phyloP scores from a whole-genome alignment of 2,113 vertebrate genomes.

The Synchiropus splendidus region DNA sequence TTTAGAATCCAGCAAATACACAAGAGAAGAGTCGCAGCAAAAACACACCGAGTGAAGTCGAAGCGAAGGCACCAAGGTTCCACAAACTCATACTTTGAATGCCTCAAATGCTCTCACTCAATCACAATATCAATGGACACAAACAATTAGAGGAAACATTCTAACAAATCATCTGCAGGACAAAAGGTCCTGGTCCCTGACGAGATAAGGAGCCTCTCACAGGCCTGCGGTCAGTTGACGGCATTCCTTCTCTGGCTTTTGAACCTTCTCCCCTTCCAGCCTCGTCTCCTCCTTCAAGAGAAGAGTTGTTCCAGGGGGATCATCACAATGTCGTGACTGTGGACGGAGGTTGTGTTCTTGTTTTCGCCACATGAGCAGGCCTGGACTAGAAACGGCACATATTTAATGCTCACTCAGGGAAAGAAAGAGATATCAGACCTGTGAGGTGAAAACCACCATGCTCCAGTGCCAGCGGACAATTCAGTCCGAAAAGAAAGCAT shows the following conservation, averaged over 20 bases:
- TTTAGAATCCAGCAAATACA: constrained; percentile 21
- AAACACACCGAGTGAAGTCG: constrained; percentile 10
- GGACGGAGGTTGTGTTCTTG: constrained; percentile 25
- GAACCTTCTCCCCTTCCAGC: constrained; percentile 40
- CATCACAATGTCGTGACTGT: constrained; percentile 33
- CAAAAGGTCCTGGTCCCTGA: constrained; percentile 35
- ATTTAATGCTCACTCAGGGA: constrained; percentile 9
- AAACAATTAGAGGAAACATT: constrained; percentile 28
- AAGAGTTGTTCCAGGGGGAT: constrained; percentile 15
- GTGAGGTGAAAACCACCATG: constrained; percentile 17
- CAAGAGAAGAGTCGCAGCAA: constrained; percentile 5
- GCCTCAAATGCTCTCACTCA: constrained; percentile 20
- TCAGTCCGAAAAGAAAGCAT: constrained; percentile 14
- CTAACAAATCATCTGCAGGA: constrained; percentile 23
- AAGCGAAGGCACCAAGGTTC: background rate
- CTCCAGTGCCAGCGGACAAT: constrained; percentile 25
- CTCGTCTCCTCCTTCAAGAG: constrained; percentile 12
- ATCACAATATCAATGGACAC: constrained; percentile 31
- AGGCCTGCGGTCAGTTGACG: constrained; percentile 22
- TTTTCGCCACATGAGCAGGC: constrained; percentile 30
- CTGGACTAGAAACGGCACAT: constrained; percentile 27
- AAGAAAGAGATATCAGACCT: constrained; percentile 12
- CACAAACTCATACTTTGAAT: constrained; percentile 20
- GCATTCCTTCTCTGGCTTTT: constrained; percentile 36
- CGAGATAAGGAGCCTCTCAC: constrained; percentile 33